Conservation (phyloP, 2,113 vertebrate genomes). For the Martes martes region DNA sequence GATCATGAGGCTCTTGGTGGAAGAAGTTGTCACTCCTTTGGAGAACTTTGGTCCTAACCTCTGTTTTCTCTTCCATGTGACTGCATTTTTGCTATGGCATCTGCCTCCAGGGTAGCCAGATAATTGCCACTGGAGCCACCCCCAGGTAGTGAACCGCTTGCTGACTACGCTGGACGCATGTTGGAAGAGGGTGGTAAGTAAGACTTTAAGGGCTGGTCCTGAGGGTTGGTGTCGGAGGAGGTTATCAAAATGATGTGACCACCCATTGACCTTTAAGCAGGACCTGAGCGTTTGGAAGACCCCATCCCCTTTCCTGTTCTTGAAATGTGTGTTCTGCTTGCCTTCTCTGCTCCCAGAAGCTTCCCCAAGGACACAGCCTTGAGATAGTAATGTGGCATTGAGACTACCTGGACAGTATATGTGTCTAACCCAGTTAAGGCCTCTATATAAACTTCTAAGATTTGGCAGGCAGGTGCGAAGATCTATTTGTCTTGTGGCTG, state of each 20-base stretch:
- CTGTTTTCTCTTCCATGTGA: not conserved
- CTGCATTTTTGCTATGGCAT: not conserved
- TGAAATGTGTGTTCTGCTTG: not conserved
- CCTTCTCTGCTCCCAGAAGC: not conserved
- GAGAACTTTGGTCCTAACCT: not conserved
- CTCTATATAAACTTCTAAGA: not conserved
- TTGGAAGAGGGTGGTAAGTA: not conserved
- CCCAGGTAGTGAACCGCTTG: not conserved
- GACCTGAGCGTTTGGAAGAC: not conserved
- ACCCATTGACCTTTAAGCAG: not conserved
- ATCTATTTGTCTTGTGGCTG: not conserved
- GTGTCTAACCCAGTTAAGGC: not conserved
- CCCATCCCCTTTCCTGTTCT: not conserved
- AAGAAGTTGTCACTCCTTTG: not conserved
- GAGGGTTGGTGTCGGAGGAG: not conserved
- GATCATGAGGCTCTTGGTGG: not conserved
- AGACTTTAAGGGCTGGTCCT: no score
- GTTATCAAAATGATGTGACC: not conserved
- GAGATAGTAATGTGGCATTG: not conserved
- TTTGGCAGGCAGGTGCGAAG: not conserved
- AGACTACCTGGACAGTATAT: not conserved
- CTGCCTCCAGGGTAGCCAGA: not conserved
- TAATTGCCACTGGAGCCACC: not conserved
- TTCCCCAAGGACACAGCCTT: not conserved
- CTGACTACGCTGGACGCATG: not conserved